phyloP scores from a whole-genome alignment of 1,140 invertebrate genomes.

The Ostrea edulis region DNA sequence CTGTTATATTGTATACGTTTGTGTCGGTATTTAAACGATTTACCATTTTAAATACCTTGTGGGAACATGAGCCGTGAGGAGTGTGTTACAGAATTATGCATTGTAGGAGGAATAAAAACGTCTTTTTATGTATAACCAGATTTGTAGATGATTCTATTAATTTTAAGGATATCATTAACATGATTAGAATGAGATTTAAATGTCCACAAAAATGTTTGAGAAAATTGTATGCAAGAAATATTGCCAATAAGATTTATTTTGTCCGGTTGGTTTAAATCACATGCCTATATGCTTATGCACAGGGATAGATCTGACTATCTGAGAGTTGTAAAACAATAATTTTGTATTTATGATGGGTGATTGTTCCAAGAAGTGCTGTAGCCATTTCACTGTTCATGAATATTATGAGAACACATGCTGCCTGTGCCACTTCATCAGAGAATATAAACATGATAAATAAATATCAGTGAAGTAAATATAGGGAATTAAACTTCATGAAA shows the following conservation, averaged over 20 bases:
- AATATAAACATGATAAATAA: too few relatives aligned
- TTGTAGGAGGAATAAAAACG: background rate
- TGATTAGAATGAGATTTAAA: background rate
- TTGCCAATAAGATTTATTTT: background rate
- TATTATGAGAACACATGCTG: too few relatives aligned
- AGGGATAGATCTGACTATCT: too few relatives aligned
- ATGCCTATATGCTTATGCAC: too few relatives aligned
- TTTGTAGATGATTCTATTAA: background rate
- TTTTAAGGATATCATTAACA: background rate
- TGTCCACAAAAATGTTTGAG: background rate
- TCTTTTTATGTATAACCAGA: background rate
- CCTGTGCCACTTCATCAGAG: too few relatives aligned
- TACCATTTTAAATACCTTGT: background rate
- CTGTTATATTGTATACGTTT: background rate
- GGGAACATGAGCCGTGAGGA: background rate
- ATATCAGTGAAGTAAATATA: too few relatives aligned
- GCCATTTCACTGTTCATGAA: too few relatives aligned
- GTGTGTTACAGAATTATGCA: background rate
- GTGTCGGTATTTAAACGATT: background rate
- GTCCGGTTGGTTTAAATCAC: background rate
- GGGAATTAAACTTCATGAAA: too few relatives aligned
- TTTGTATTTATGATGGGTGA: too few relatives aligned
- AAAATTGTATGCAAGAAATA: background rate
- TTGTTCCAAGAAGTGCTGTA: too few relatives aligned
- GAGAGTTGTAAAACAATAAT: too few relatives aligned